These are phyloP conservation scores for Drosophila baimaii DNA, from an alignment of 1,140 invertebrate genomes.

Conservation along the genomic window DNA sequence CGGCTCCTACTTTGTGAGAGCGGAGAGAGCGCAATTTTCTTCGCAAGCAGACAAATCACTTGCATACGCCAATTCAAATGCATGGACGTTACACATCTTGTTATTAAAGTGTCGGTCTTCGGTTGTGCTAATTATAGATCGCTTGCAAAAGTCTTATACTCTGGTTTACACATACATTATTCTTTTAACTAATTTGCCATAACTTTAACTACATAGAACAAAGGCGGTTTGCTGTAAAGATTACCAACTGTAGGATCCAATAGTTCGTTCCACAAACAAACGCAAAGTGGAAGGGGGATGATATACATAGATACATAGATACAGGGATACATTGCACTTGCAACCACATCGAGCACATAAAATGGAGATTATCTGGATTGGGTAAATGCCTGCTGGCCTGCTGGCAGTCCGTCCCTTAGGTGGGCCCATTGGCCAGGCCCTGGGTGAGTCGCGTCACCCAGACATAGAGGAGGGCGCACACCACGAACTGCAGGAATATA, in stretches of 20 bases:
- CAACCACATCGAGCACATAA: constrained; percentile 52
- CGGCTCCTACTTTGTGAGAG: too few species aligned
- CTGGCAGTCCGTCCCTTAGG: constrained; percentile 55
- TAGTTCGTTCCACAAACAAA: constrained; percentile 8
- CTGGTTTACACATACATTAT: constrained; percentile 49
- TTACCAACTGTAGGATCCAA: constrained; percentile 18
- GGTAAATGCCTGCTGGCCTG: constrained; percentile 70
- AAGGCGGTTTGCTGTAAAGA: constrained; percentile 9
- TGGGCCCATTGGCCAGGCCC: constrained; percentile 6
- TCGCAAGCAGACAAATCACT: too few species aligned
- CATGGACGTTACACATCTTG: too few species aligned
- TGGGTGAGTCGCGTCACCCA: constrained; percentile 53
- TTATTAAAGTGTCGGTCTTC: too few species aligned
- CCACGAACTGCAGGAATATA: constrained; percentile 76
- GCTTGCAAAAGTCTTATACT: constrained; percentile 57
- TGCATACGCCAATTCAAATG: too few species aligned
- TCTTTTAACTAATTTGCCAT: constrained; percentile 38
- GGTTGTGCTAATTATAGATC: constrained; percentile 40
- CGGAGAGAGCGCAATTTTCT: too few species aligned
- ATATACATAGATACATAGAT: constrained; percentile 4
- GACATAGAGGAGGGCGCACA: constrained; percentile 70
- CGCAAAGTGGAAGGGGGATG: neutral
- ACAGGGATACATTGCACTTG: constrained; percentile 24
- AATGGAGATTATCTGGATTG: constrained; percentile 65
- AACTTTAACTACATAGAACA: constrained; percentile 50